Percentiles rank a stretch among this genome's conserved stretches.
Conservation (phyloP, 2,888 invertebrate genomes). For the Megalurothrips usitatus region DNA sequence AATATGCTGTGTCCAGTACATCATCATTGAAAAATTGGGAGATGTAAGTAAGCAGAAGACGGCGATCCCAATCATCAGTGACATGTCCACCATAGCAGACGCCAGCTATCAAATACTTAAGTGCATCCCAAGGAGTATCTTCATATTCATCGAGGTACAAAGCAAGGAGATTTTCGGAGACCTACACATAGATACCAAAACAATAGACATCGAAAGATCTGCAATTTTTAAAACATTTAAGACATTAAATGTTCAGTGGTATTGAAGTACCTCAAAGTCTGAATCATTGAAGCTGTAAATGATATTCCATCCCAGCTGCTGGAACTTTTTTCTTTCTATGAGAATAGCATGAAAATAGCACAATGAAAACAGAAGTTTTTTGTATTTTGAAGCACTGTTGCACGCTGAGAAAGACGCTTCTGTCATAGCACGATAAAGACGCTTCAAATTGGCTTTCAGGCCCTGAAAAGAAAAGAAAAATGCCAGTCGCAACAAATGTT, state of each 20-base stretch:
- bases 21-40: slow-evolving; percentile 76
- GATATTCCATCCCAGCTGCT: slow-evolving; percentile 85
- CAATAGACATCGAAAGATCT: not conserved
- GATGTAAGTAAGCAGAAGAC: slow-evolving; percentile 76
- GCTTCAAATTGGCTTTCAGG: slow-evolving; percentile 79
- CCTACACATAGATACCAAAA: slow-evolving; percentile 46
- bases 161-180: slow-evolving; percentile 75
- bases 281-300: slow-evolving; percentile 87
- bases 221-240: not conserved
- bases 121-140: slow-evolving; percentile 85
- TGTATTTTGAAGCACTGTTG: slow-evolving; percentile 65
- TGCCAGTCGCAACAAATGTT: not conserved
- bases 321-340: slow-evolving; percentile 78
- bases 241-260: slow-evolving; percentile 22
- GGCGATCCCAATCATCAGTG: slow-evolving; percentile 67
- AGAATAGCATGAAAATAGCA: slow-evolving; percentile 84
- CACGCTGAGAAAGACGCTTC: slow-evolving; percentile 71
- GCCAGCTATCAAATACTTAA: slow-evolving; percentile 81
- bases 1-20: slow-evolving; percentile 59
- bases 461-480: slow-evolving; percentile 52
- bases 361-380: slow-evolving; percentile 70
- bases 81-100: slow-evolving; percentile 87
- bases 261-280: slow-evolving; percentile 70
- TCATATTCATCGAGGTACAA: slow-evolving; percentile 82
- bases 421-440: slow-evolving; percentile 71